phyloP scores from a whole-genome alignment of 2,113 vertebrate species.

The Pelecanoides urinatrix region DNA sequence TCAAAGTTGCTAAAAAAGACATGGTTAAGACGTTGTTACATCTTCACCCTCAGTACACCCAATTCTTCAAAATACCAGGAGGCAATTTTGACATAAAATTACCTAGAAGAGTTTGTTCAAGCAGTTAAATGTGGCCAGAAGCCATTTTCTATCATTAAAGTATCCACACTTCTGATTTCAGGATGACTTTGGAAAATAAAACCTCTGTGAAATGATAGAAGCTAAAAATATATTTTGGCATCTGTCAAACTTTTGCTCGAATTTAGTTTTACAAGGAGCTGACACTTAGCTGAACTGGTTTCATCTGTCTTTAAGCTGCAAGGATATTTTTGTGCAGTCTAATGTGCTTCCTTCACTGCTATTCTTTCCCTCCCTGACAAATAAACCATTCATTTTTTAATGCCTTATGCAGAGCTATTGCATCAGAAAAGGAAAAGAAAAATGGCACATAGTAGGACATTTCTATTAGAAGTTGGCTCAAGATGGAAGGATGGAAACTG shows the following conservation, averaged over 20 bases:
- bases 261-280: background rate
- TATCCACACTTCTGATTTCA: background rate
- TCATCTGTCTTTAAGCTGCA: background rate
- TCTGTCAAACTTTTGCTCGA: background rate
- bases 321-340: background rate
- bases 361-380: background rate
- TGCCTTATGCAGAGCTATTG: background rate
- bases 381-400: background rate
- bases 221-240: background rate
- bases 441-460: background rate
- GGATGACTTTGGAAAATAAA: background rate
- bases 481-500: background rate
- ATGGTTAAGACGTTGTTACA: background rate
- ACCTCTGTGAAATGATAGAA: background rate
- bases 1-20: background rate
- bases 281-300: background rate
- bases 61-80: background rate
- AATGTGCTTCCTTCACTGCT: background rate
- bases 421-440: background rate
- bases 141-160: constrained; percentile 16
- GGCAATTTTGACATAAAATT: background rate
- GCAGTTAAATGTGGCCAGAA: background rate
- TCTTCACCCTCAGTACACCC: background rate
- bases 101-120: background rate
- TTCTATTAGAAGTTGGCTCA: background rate